Percentiles rank a stretch among this genome's conserved stretches.
Evolutionary conservation across 2,888 invertebrate genomes (phyloP).

Genomic region (Girardia tigrina): DNA sequence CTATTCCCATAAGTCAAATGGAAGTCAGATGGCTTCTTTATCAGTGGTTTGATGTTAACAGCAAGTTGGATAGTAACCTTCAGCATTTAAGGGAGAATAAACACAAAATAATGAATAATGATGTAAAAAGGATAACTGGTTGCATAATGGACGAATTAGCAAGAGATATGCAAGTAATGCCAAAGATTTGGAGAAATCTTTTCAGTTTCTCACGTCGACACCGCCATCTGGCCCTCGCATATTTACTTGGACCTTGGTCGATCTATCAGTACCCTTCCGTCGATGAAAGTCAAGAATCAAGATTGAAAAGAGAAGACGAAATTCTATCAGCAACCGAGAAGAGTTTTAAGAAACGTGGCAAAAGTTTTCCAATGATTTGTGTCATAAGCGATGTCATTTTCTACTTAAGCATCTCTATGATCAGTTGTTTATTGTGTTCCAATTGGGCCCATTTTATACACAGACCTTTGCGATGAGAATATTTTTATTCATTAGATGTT

Average conservation of each 20-base stretch:
- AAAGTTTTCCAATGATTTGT: neutral
- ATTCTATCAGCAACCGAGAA: neutral
- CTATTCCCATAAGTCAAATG: neutral
- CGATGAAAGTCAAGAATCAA: neutral
- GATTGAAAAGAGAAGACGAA: neutral
- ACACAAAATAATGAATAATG: too few relatives aligned
- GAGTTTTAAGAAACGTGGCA: neutral
- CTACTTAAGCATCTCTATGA: constrained; percentile 31
- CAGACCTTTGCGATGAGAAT: too few relatives aligned
- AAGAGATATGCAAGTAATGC: neutral
- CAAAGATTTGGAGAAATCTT: constrained; percentile 11
- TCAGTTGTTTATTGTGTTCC: too few relatives aligned
- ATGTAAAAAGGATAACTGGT: neutral
- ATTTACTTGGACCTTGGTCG: neutral
- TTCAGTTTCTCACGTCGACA: neutral
- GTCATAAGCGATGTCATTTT: neutral
- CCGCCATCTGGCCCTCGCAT: neutral
- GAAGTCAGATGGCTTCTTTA: neutral
- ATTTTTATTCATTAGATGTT: too few relatives aligned
- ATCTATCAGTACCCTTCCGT: neutral
- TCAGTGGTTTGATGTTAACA: neutral
- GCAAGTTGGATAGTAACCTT: neutral
- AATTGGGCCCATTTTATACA: too few relatives aligned
- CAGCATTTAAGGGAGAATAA: too few relatives aligned
- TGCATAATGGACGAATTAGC: neutral